These are phyloP conservation scores for Aepyceros melampus DNA, from an alignment of 2,113 vertebrate genomes.

Conservation along the genomic window DNA sequence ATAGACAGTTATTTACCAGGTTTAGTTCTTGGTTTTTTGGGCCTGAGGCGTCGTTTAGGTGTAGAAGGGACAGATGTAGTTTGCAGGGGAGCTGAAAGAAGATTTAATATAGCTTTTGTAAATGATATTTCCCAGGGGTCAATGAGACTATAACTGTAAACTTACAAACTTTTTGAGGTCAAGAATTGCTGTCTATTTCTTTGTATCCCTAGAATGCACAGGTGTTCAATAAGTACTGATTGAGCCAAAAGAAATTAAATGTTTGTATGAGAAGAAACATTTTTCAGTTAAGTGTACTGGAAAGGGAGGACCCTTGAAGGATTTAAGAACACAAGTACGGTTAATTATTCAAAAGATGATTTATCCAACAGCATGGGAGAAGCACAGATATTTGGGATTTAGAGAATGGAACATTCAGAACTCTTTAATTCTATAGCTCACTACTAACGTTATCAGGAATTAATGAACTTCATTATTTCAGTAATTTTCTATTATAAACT, in stretches of 20 bases:
- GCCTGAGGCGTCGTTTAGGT: conserved; percentile 70
- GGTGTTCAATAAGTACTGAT: not conserved
- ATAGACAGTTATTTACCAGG: conserved; percentile 73
- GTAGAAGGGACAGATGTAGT: conserved; percentile 73
- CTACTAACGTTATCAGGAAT: not conserved
- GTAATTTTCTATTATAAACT: not conserved
- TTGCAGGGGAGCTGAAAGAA: conserved; percentile 81
- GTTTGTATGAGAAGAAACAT: not conserved
- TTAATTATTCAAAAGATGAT: not conserved
- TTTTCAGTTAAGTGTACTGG: not conserved
- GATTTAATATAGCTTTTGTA: conserved; percentile 53
- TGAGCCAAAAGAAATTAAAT: not conserved
- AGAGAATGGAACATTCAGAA: not conserved
- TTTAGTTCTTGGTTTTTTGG: conserved; percentile 72
- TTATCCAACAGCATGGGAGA: not conserved
- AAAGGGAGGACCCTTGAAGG: not conserved
- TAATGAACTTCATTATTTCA: not conserved
- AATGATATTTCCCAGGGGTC: not conserved
- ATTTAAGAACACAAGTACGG: not conserved
- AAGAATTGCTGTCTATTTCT: not conserved
- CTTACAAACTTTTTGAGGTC: not conserved
- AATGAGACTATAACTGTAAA: not conserved
- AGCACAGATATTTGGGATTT: not conserved
- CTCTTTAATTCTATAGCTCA: not conserved
- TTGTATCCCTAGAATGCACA: not conserved